Evolutionary conservation across 2,797 vertebrate genomes (phyloP).

Genomic region (Silurus lanzhouensis): DNA sequence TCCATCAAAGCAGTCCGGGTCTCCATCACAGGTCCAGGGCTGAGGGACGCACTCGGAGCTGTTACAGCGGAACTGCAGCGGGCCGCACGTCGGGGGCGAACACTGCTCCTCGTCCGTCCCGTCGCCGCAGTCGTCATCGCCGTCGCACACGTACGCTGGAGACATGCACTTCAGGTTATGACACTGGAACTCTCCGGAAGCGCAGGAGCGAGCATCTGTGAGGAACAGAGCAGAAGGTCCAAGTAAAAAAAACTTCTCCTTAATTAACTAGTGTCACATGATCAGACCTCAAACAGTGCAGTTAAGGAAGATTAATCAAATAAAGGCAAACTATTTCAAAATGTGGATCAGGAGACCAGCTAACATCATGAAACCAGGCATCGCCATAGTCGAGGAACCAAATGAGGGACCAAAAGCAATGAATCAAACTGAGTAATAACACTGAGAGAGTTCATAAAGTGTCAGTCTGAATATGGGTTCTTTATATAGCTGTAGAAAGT

Average conservation of each 20-base stretch:
- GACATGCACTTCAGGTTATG: constrained; percentile 89
- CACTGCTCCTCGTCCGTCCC: constrained; percentile 92
- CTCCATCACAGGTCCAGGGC: constrained; percentile 93
- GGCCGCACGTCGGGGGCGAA: constrained; percentile 83
- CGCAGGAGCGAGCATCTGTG: constrained; percentile 81
- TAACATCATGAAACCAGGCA: too few species aligned
- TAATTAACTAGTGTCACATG: too few species aligned
- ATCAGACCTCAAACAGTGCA: too few species aligned
- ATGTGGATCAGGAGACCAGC: too few species aligned
- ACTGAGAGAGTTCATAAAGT: too few species aligned
- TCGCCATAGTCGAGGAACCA: too few species aligned
- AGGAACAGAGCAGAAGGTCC: not conserved
- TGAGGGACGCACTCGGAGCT: constrained; percentile 88
- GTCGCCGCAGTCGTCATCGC: constrained; percentile 89
- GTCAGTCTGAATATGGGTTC: too few species aligned
- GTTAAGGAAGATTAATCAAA: too few species aligned
- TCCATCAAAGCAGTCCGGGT: constrained; percentile 89
- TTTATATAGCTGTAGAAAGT: too few species aligned
- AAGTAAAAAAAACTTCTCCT: not conserved
- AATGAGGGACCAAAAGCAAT: too few species aligned
- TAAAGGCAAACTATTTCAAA: too few species aligned
- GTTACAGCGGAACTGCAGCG: constrained; percentile 90
- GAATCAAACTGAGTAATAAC: too few species aligned
- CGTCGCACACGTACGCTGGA: constrained; percentile 86
- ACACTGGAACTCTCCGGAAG: constrained; percentile 86